Evolutionary conservation across 2,888 invertebrate species (phyloP).

Genomic region (Cantharis lateralis): DNA sequence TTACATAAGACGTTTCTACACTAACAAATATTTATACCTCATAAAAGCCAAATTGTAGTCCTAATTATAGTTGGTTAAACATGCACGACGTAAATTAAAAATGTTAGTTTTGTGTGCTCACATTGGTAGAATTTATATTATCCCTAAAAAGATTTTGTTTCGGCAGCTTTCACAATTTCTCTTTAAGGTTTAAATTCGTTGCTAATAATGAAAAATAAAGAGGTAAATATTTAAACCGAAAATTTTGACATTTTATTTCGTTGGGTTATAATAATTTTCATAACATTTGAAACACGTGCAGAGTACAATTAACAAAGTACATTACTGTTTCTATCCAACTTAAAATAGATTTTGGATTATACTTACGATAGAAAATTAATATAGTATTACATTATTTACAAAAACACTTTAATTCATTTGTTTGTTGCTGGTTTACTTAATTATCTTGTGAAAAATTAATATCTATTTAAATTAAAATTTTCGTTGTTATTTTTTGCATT

Average conservation of each 20-base stretch:
- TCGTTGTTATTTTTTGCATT: not conserved
- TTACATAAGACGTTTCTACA: constrained; percentile 15
- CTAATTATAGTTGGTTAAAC: constrained; percentile 21
- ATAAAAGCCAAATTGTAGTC: constrained; percentile 10
- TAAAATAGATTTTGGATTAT: not conserved
- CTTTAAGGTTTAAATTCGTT: not conserved
- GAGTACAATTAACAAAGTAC: not conserved
- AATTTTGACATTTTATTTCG: not conserved
- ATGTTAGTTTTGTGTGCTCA: not conserved
- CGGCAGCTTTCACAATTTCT: not conserved
- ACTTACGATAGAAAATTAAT: not conserved
- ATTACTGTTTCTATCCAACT: not conserved
- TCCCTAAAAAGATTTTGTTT: not conserved
- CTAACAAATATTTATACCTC: constrained; percentile 22
- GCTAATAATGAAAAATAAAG: not conserved
- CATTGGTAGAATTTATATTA: not conserved
- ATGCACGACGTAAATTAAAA: constrained; percentile 19
- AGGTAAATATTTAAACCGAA: not conserved
- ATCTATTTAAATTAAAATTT: not conserved
- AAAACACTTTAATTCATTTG: not conserved
- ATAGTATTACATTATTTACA: not conserved
- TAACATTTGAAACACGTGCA: no score
- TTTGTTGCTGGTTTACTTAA: not conserved
- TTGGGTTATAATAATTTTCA: no score
- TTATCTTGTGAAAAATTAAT: not conserved